A percentile compares a stretch with the other conserved stretches of the same genome.
Evolutionary conservation across 2,797 vertebrate species (phyloP).

Genomic region (Somateria mollissima): DNA sequence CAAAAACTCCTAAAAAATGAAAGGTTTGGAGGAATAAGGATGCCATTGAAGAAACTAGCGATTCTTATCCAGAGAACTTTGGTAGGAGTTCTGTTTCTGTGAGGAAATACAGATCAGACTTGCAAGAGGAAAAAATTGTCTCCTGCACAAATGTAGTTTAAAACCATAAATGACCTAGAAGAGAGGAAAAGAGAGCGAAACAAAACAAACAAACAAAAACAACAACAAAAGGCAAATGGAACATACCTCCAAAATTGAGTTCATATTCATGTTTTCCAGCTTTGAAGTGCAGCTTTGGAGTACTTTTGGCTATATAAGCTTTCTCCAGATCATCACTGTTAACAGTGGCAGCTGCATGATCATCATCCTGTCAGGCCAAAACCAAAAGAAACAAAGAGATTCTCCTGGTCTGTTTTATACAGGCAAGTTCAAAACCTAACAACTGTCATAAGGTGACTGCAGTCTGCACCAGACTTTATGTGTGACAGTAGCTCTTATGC

Average conservation of each 20-base stretch:
- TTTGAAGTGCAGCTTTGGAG: slow-evolving; percentile 78
- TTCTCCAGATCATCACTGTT: slow-evolving; percentile 87
- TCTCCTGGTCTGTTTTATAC: background rate
- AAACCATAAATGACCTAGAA: background rate
- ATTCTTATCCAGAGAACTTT: background rate
- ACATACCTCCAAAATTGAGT: slow-evolving; percentile 82
- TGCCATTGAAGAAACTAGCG: background rate
- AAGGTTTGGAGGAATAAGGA: background rate
- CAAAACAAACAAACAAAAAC: background rate
- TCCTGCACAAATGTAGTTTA: background rate
- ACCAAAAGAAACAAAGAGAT: background rate
- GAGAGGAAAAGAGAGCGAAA: background rate
- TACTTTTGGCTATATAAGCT: slow-evolving; percentile 77
- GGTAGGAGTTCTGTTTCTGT: background rate
- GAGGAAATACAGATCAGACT: background rate
- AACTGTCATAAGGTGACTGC: background rate
- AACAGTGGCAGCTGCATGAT: slow-evolving; percentile 74
- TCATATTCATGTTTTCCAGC: slow-evolving; percentile 82
- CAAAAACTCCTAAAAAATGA: background rate
- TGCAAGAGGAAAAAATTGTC: background rate
- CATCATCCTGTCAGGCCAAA: slow-evolving; percentile 69
- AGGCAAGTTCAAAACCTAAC: background rate
- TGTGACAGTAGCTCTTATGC: background rate
- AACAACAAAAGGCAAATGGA: background rate
- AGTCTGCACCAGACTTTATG: background rate